Conservation (phyloP, 2,113 vertebrate species). For the Neoarius graeffei region DNA sequence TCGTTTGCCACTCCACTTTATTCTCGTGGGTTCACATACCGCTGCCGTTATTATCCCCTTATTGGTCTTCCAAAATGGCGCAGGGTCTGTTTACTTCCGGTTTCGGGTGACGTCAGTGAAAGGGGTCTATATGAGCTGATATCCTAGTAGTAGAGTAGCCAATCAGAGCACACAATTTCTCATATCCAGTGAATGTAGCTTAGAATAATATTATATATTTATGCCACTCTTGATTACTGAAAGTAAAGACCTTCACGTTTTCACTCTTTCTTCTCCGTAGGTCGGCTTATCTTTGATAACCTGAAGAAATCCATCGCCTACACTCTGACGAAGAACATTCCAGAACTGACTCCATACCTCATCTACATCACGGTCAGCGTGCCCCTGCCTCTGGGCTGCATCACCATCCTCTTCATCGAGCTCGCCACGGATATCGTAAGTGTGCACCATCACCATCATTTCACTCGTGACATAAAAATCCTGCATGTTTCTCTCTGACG, state of each 20-base stretch:
- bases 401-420: slow-evolving; percentile 92
- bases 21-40: too few relatives aligned
- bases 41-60: too few relatives aligned
- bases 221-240: neutral
- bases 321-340: slow-evolving; percentile 92
- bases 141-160: too few relatives aligned
- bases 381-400: slow-evolving; percentile 86
- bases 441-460: neutral
- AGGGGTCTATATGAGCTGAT: too few relatives aligned
- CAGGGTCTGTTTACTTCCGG: too few relatives aligned
- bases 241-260: neutral
- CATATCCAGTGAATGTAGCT: too few relatives aligned
- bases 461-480: neutral
- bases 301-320: slow-evolving; percentile 81
- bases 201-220: too few relatives aligned
- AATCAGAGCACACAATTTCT: too few relatives aligned
- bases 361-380: slow-evolving; percentile 74
- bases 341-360: slow-evolving; percentile 89
- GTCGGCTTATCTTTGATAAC: slow-evolving; percentile 72
- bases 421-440: slow-evolving; percentile 92
- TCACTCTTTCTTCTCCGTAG: slow-evolving; percentile 59
- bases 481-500: slow-evolving; percentile 4
- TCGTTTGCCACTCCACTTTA: too few relatives aligned
- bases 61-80: too few relatives aligned
- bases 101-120: too few relatives aligned